Conservation (phyloP, 2,113 vertebrate species). For the Dicaeum eximium region DNA sequence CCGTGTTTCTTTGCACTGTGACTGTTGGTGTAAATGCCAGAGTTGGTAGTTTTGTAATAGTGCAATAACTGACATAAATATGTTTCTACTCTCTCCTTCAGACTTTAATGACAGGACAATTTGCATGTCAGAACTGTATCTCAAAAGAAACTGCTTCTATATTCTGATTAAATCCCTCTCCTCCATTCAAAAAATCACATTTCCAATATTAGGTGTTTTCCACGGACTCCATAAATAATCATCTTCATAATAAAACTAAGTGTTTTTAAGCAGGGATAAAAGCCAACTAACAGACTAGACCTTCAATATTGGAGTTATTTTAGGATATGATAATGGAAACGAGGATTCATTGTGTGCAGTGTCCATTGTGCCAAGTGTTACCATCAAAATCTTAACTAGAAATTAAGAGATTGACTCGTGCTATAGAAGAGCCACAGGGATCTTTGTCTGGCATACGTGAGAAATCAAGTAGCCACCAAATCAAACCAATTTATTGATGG, state of each 20-base stretch:
- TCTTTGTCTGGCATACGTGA: not conserved
- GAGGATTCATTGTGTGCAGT: not conserved
- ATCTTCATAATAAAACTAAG: not conserved
- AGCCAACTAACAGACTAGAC: not conserved
- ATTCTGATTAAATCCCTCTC: not conserved
- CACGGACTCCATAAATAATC: not conserved
- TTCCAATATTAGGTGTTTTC: not conserved
- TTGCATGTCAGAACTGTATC: not conserved
- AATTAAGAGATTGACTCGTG: not conserved
- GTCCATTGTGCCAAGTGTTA: rapidly evolving
- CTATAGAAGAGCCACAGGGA: not conserved
- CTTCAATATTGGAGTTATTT: not conserved
- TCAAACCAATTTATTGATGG: not conserved
- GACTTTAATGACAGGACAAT: not conserved
- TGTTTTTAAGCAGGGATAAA: not conserved
- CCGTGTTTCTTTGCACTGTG: not conserved
- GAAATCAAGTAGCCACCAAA: not conserved
- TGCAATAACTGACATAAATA: not conserved
- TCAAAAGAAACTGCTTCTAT: not conserved
- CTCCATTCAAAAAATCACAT: not conserved
- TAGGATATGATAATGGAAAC: not conserved
- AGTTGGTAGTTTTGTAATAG: not conserved
- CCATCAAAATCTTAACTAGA: not conserved
- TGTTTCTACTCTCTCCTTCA: not conserved
- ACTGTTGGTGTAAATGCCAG: not conserved